Evolutionary conservation across 2,888 invertebrate genomes (phyloP), one percentile per base, ranked within the genome.

Genomic region (Folsomia manolachei): DNA sequence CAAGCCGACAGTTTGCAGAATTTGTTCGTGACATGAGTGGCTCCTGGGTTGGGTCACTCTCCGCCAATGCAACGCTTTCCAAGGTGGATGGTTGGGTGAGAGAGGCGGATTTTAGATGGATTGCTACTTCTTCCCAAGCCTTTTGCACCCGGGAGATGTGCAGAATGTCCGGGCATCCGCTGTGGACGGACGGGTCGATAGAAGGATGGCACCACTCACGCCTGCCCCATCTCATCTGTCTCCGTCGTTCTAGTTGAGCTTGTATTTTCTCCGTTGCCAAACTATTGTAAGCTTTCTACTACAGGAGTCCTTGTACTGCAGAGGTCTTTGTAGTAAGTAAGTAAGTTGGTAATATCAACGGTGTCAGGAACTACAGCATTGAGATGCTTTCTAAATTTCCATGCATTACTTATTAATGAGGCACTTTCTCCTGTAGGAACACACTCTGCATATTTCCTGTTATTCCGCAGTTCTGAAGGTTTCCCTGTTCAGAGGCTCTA

Each of bases 181-280:
- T n/a, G n/a, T n/a, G n/a, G n/a, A n/a, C n/a, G n/a, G n/a, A n/a
- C n/a, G 18, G 56, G 56, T 56, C 56, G 56, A 56, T 56, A 56
- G 56, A 56, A 56, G 56, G 56, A 56, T 56, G 56, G n/a, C 18
- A n/a, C 21, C 56, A 39, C 56, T 56, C 56, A 56, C 56, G 56
- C 56, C 56, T 56, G 56, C 56, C 56, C 56, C 56, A n/a, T 56
- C 56, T 56, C 56, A 56, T 56, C 56, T 56, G 56, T 56, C 56
- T 56, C 56, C 21, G 19, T 56, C 56, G 18, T 21, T n/a, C 56
- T 21, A 7, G 18, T 21, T n/a, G 56, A 51, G n/a, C n/a, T n/a
- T n/a, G n/a, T n/a, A n/a, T n/a, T n/a, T n/a, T n/a, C n/a, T n/a
- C n/a, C n/a, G n/a, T n/a, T n/a, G n/a, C n/a, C n/a, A n/a, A n/a